Conservation (phyloP, 2,797 vertebrate species). For the Tapirus indicus region DNA sequence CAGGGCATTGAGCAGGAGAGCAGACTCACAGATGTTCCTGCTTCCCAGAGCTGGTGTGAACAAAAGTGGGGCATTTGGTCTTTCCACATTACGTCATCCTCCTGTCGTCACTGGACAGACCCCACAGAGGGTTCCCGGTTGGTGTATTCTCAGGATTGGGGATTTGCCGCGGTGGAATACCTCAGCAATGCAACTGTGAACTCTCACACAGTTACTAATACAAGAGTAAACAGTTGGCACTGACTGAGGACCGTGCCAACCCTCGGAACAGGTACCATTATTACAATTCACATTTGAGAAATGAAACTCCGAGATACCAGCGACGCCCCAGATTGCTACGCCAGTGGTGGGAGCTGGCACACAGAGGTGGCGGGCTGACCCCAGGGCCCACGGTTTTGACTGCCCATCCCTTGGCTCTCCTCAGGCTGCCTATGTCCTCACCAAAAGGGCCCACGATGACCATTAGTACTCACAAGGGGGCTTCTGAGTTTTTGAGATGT, state of each 20-base stretch:
- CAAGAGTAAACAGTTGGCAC: rapidly evolving
- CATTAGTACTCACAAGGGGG: not conserved
- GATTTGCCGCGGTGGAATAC: not conserved
- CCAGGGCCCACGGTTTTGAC: not conserved
- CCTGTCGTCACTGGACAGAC: not conserved
- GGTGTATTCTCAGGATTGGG: not conserved
- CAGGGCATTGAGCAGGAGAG: rapidly evolving
- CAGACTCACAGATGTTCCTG: not conserved
- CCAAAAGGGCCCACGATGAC: rapidly evolving
- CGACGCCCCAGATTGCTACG: no score
- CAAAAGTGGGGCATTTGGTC: not conserved
- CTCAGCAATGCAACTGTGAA: not conserved
- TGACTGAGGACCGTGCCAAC: not conserved
- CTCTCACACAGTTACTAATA: not conserved
- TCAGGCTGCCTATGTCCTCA: rapidly evolving
- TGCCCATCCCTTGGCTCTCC: rapidly evolving
- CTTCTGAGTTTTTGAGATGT: not conserved
- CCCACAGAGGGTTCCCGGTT: not conserved
- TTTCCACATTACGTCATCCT: not conserved
- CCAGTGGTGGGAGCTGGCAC: not conserved
- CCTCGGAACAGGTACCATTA: not conserved
- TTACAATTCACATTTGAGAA: not conserved
- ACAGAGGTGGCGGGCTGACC: rapidly evolving
- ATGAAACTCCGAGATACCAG: not conserved
- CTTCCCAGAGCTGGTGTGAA: not conserved